A percentile compares a stretch with the other conserved stretches of the same genome.
Evolutionary conservation across 2,888 invertebrate species (phyloP).

Genomic region (Nemotelus nigrinus): DNA sequence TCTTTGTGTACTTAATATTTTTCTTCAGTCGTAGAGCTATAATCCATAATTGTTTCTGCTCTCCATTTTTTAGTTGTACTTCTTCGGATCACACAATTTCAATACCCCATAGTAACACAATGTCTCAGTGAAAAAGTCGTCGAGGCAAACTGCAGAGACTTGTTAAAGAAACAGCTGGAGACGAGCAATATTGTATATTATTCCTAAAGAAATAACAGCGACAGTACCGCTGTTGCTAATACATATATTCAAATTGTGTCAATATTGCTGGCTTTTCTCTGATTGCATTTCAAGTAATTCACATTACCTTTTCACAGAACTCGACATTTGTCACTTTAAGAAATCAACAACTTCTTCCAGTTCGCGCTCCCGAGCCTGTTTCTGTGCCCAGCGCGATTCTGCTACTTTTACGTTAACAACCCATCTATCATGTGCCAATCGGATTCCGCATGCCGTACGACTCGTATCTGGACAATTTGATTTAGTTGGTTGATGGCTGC

Average conservation of each 20-base stretch:
- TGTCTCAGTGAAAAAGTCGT: too few relatives aligned
- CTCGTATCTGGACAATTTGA: slow-evolving; percentile 53
- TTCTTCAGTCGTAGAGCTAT: too few relatives aligned
- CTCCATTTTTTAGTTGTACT: too few relatives aligned
- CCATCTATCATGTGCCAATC: slow-evolving; percentile 80
- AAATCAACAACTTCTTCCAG: slow-evolving; percentile 81
- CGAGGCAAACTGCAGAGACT: too few relatives aligned
- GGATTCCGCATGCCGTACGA: slow-evolving; percentile 67
- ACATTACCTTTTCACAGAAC: neutral
- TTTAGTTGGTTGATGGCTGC: neutral
- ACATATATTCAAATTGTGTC: neutral
- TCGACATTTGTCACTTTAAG: slow-evolving; percentile 65
- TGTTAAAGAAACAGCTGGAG: slow-evolving; percentile 4
- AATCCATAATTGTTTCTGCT: too few relatives aligned
- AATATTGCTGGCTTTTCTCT: too few relatives aligned
- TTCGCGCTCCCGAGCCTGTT: slow-evolving; percentile 78
- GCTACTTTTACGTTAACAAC: slow-evolving; percentile 74
- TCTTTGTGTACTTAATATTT: too few relatives aligned
- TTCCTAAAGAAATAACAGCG: slow-evolving; percentile 12
- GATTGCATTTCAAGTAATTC: neutral
- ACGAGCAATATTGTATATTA: slow-evolving; percentile 7
- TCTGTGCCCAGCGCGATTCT: slow-evolving; percentile 80
- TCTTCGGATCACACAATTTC: too few relatives aligned
- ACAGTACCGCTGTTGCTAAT: slow-evolving; percentile 15
- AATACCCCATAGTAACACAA: too few relatives aligned